Base-by-base conservation (phyloP, 2,797 vertebrate species). In the Schizopygopsis pylzovi region DNA sequence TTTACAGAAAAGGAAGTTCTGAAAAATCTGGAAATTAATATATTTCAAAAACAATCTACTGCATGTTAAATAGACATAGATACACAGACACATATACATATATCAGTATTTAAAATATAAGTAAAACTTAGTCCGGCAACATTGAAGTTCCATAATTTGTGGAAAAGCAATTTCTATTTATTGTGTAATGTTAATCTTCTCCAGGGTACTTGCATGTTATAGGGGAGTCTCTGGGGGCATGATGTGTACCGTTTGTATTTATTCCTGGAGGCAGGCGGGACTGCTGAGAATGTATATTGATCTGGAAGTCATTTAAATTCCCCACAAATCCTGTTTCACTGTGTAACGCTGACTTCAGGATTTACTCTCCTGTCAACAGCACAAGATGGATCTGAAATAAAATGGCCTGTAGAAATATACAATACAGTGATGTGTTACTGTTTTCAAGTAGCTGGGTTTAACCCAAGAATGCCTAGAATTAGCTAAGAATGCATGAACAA, bases 271-370 rank as follows among this genome's bases (percentile, higher is more conserved):
- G 11, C 20, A 80, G 47, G 49, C 45, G 43, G n/a, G 75, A 63
- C 28, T 43, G 45, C 78, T 25, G 82, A 37, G 39, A 75, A 79
- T 81, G 82, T 54, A 77, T 87, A 84, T 87, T 70, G 70, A 85
- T 81, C 28, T 52, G 47, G 18, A 87, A 20, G 63, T 67, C 76
- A 84, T 81, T 84, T 70, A 84, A 75, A 84, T 75, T 87, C 86
- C 41, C 56, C 45, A 63, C 65, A 79, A 83, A 83, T 79, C 86
- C 54, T 72, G 37, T 81, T 87, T 67, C 45, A 75, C 25, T 76
- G 67, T 67, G 49, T 68, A 68, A 39, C n/a, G 10, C 82, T 49
- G 77, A 87, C 79, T 81, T 63, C 45, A 81, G 70, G 70, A 81
- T 67, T 84, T 84, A 84, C 82, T 84, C 86, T 67, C 28, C 59